A percentile compares a stretch with the other conserved stretches of the same genome.
These are phyloP conservation scores for Myotis vivesi DNA, from an alignment of 2,797 vertebrate species.

Conservation along the genomic window DNA sequence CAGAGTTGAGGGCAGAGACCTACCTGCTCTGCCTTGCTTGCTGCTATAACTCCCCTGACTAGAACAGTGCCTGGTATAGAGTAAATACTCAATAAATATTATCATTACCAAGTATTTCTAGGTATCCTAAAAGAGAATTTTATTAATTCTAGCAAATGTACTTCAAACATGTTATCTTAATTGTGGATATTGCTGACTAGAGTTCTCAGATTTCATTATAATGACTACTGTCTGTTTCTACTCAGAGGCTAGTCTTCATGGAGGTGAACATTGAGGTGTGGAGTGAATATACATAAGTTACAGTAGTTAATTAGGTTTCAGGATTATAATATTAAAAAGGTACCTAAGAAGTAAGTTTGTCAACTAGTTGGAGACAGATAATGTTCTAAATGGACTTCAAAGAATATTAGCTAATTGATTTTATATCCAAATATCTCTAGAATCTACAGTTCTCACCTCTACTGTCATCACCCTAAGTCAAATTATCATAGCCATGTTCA, in stretches of 20 bases:
- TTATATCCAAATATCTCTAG: not conserved
- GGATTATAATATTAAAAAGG: not conserved
- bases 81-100: not conserved
- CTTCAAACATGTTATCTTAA: not conserved
- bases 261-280: not conserved
- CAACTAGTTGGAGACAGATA: not conserved
- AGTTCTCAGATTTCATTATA: not conserved
- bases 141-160: not conserved
- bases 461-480: not conserved
- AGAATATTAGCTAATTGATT: not conserved
- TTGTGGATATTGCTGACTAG: not conserved
- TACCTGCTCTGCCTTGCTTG: not conserved
- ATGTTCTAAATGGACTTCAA: not conserved
- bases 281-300: not conserved
- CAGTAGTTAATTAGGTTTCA: not conserved
- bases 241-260: not conserved
- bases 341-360: not conserved
- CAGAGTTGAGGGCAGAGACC: not conserved
- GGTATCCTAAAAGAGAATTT: not conserved
- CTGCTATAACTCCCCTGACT: not conserved
- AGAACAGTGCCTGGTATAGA: not conserved
- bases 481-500: not conserved
- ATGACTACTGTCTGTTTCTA: not conserved
- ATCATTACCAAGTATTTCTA: not conserved
- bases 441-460: not conserved